Percentiles rank a stretch among this genome's conserved stretches.
phyloP scores from a whole-genome alignment of 2,888 invertebrate genomes.

The Thecocarcelia acutangulata region DNA sequence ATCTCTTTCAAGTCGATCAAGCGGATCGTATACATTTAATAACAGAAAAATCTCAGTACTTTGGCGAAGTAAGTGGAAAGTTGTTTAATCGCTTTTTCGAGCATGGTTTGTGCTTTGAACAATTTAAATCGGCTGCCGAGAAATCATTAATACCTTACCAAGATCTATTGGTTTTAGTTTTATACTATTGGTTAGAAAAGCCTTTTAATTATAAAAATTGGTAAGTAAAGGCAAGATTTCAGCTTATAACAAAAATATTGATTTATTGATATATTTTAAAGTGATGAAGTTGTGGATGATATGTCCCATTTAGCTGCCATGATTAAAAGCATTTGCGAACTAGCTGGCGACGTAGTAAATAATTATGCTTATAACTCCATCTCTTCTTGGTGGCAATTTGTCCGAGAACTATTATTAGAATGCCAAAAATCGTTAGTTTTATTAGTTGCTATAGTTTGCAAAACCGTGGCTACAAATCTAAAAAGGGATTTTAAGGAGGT shows the following conservation, averaged over 20 bases:
- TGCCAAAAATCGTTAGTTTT: constrained; percentile 90
- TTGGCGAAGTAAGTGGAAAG: constrained; percentile 76
- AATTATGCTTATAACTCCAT: constrained; percentile 84
- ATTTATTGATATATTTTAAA: constrained; percentile 56
- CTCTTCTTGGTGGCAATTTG: constrained; percentile 91
- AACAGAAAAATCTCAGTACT: constrained; percentile 77
- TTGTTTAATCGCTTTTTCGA: constrained; percentile 77
- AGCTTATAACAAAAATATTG: not conserved
- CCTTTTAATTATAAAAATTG: constrained; percentile 81
- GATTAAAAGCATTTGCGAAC: constrained; percentile 85
- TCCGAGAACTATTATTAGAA: constrained; percentile 87
- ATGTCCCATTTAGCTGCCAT: constrained; percentile 87
- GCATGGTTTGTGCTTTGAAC: constrained; percentile 81
- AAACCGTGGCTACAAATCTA: constrained; percentile 85
- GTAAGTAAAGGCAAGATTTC: constrained; percentile 68
- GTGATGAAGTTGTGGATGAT: constrained; percentile 82
- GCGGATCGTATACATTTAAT: constrained; percentile 78
- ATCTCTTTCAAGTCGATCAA: constrained; percentile 76
- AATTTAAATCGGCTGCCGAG: constrained; percentile 75
- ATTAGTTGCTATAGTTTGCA: constrained; percentile 91
- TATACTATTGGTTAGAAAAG: constrained; percentile 88
- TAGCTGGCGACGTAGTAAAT: constrained; percentile 84
- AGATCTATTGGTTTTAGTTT: constrained; percentile 87
- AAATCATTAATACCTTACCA: constrained; percentile 81
- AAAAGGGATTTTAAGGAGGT: constrained; percentile 76